Evolutionary conservation across 2,797 vertebrate genomes (phyloP).

Genomic region (Acanthornis magna): DNA sequence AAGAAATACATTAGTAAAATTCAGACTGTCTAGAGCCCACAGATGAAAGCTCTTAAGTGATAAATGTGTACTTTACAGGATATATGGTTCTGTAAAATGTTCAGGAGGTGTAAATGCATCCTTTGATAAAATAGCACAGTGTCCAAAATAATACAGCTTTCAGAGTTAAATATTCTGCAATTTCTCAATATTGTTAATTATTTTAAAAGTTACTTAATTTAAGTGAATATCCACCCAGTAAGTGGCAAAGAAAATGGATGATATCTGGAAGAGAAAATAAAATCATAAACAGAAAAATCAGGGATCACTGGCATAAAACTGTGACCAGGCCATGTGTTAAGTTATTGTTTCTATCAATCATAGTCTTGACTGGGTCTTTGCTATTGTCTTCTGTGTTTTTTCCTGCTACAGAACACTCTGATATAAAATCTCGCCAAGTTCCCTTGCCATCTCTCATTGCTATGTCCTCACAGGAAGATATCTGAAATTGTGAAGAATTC

Average conservation of each 20-base stretch:
- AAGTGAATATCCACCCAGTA: not conserved
- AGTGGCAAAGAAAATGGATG: not conserved
- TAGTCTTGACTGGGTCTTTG: not conserved
- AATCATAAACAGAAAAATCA: not conserved
- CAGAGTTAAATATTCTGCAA: not conserved
- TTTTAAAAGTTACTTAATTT: not conserved
- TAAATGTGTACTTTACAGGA: not conserved
- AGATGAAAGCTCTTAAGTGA: not conserved
- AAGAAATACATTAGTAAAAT: not conserved
- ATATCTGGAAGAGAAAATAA: not conserved
- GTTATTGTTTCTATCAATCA: not conserved
- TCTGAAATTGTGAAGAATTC: not conserved
- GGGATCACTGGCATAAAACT: not conserved
- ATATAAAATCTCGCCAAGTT: not conserved
- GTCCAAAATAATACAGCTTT: not conserved
- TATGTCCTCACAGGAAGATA: not conserved
- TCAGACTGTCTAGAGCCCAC: not conserved
- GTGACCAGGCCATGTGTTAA: not conserved
- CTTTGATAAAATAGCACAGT: not conserved
- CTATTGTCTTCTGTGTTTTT: not conserved
- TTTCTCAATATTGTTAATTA: not conserved
- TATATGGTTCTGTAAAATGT: not conserved
- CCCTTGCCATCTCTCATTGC: not conserved
- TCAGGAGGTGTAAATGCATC: not conserved
- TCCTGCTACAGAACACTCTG: not conserved